phyloP scores from a whole-genome alignment of 2,113 vertebrate species.

The Amazona vittata region DNA sequence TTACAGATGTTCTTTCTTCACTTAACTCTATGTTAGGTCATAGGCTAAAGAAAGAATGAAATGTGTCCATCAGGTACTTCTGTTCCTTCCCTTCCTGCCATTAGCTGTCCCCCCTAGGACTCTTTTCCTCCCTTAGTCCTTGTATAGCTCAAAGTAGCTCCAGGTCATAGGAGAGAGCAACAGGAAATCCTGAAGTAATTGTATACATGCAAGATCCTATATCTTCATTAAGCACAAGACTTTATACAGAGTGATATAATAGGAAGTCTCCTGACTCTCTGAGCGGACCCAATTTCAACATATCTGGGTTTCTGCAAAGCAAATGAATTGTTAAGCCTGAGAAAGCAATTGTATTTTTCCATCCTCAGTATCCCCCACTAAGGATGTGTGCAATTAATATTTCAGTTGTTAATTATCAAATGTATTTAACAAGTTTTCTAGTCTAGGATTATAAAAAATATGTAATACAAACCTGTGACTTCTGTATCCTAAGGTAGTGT shows the following conservation, averaged over 20 bases:
- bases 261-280: neutral
- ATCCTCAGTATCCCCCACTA: neutral
- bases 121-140: constrained; percentile 42
- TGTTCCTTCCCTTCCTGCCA: constrained; percentile 48
- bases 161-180: constrained; percentile 29
- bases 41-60: constrained; percentile 19
- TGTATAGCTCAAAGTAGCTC: constrained; percentile 17
- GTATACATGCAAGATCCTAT: neutral
- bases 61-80: neutral
- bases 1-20: neutral
- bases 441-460: neutral
- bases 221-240: neutral
- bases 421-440: neutral
- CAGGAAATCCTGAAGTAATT: constrained; percentile 59
- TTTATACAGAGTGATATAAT: neutral
- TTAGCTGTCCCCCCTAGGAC: constrained; percentile 1
- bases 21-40: neutral
- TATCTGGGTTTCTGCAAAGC: neutral
- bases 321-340: neutral
- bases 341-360: neutral
- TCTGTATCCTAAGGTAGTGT: neutral
- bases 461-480: neutral
- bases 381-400: neutral
- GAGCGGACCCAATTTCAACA: neutral
- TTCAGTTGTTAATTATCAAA: neutral